Evolutionary conservation across 2,888 invertebrate genomes (phyloP).

Genomic region (Liopterus haemorrhoidalis): DNA sequence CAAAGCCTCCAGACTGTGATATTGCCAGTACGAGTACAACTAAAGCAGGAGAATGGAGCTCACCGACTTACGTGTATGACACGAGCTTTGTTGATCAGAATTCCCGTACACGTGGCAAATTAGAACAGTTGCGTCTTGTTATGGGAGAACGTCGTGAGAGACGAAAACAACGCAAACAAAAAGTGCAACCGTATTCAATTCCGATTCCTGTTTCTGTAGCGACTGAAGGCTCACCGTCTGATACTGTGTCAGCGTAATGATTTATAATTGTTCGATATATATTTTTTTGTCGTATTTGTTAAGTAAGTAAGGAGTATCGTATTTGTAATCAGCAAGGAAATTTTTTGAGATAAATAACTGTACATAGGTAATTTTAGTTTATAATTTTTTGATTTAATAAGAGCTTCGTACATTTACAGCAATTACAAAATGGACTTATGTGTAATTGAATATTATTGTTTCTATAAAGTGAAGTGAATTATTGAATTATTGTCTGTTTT

Average conservation of each 20-base stretch:
- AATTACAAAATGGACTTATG: conserved; percentile 21
- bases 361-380: conserved; percentile 21
- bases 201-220: conserved; percentile 42
- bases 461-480: conserved; percentile 24
- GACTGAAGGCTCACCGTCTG: conserved; percentile 44
- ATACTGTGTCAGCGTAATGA: conserved; percentile 44
- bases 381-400: conserved; percentile 13
- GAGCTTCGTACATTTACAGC: conserved; percentile 20
- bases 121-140: conserved; percentile 79
- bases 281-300: conserved; percentile 18
- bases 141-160: conserved; percentile 86
- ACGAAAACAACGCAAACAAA: conserved; percentile 69
- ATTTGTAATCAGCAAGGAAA: conserved; percentile 17
- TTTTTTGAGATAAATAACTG: no score
- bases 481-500: conserved; percentile 14
- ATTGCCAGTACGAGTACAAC: conserved; percentile 16
- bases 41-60: conserved; percentile 1
- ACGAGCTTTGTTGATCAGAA: conserved; percentile 43
- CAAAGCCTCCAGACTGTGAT: not conserved
- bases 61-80: conserved; percentile 9
- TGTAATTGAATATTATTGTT: conserved; percentile 14
- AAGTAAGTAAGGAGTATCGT: conserved; percentile 12
- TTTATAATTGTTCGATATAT: conserved; percentile 19
- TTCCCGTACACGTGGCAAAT: conserved; percentile 60
- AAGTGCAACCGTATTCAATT: conserved; percentile 60